These are phyloP conservation scores for Nothoprocta pentlandii DNA, from an alignment of 2,113 vertebrate genomes.

Conservation along the genomic window DNA sequence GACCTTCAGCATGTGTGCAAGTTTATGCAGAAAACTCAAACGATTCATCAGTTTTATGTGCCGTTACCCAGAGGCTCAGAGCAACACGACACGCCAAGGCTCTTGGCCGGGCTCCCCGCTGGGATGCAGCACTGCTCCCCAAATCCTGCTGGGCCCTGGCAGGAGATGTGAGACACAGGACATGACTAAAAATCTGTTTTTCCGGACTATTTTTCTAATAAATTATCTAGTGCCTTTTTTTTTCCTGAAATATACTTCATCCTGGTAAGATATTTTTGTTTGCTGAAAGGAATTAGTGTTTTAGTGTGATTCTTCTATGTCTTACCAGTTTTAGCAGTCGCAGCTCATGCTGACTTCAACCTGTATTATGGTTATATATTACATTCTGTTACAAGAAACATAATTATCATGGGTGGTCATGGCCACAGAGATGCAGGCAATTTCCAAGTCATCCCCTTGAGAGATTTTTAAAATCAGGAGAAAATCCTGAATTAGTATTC, in stretches of 20 bases:
- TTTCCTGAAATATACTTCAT: neutral
- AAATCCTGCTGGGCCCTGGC: neutral
- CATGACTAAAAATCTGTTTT: neutral
- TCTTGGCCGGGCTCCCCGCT: neutral
- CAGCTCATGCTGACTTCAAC: neutral
- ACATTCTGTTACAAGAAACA: neutral
- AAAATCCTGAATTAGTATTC: neutral
- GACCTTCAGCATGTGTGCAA: neutral
- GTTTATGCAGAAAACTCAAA: neutral
- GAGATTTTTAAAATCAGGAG: slow-evolving; percentile 12
- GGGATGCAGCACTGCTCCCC: neutral
- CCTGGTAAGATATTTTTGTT: neutral
- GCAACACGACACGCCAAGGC: neutral
- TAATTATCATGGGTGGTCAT: neutral
- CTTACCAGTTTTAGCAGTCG: neutral
- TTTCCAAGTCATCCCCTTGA: neutral
- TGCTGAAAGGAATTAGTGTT: neutral
- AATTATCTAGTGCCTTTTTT: neutral
- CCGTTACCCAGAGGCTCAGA: neutral
- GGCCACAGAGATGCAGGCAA: slow-evolving; percentile 1
- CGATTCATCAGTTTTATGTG: neutral
- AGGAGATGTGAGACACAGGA: neutral
- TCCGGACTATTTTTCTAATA: neutral
- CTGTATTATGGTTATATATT: neutral
- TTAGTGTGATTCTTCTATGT: neutral